Evolutionary conservation across 2,888 invertebrate genomes (phyloP).

Genomic region (Habroteleia sp.): DNA sequence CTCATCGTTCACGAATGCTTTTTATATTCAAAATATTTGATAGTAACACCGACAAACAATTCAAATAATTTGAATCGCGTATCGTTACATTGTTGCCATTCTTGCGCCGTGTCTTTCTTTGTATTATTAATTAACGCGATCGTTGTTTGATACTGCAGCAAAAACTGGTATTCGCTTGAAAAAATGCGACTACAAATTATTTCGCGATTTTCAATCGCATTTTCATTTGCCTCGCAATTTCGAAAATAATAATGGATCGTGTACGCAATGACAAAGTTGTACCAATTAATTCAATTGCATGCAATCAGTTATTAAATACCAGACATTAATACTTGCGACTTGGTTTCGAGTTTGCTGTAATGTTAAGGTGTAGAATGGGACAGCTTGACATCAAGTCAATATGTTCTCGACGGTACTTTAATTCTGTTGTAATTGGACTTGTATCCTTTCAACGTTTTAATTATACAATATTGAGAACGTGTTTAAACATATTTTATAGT

Average conservation of each 20-base stretch:
- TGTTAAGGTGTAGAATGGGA: conserved; percentile 9
- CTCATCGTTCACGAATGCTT: background rate
- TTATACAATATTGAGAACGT: no score
- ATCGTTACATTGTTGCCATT: conserved; percentile 26
- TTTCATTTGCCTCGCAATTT: conserved; percentile 21
- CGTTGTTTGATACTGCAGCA: conserved; percentile 28
- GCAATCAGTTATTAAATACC: conserved; percentile 22
- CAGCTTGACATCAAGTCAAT: conserved; percentile 2
- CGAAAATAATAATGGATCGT: conserved; percentile 38
- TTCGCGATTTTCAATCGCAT: conserved; percentile 22
- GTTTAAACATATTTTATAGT: no score
- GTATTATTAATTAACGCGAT: conserved; percentile 37
- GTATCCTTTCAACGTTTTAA: conserved; percentile 7
- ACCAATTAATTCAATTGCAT: conserved; percentile 18
- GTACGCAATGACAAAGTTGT: conserved; percentile 30
- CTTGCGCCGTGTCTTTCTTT: conserved; percentile 29
- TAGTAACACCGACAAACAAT: conserved; percentile 30
- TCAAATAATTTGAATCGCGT: conserved; percentile 27
- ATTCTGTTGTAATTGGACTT: conserved; percentile 12
- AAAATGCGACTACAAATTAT: conserved; percentile 35
- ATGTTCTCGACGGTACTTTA: conserved; percentile 9
- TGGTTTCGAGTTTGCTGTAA: conserved; percentile 12
- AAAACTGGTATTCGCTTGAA: conserved; percentile 19
- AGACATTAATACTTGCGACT: conserved; percentile 21
- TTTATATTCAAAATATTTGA: conserved; percentile 16